phyloP scores from a whole-genome alignment of 2,113 vertebrate genomes.

The Myrmecobius fasciatus region DNA sequence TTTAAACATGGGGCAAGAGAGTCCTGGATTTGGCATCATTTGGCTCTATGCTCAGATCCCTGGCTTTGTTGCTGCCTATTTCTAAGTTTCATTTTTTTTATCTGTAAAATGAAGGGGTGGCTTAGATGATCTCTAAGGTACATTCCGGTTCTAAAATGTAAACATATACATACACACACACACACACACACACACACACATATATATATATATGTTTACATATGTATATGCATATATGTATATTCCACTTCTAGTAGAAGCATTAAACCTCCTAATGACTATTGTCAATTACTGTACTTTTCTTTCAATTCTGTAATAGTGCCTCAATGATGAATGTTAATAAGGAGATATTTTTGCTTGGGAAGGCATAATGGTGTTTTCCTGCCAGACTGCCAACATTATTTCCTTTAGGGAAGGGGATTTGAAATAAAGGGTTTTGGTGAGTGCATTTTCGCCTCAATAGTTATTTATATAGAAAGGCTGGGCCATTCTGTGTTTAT shows the following conservation, averaged over 20 bases:
- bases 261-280: background rate
- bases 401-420: constrained; percentile 65
- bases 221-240: too few species aligned
- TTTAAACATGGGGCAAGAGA: background rate
- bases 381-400: constrained; percentile 56
- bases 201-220: too few species aligned
- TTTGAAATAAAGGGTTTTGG: constrained; percentile 71
- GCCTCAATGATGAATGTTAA: constrained; percentile 68
- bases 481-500: constrained; percentile 69
- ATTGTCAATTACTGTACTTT: constrained; percentile 23
- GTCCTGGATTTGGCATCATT: background rate
- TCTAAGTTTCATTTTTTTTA: background rate
- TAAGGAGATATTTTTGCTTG: constrained; percentile 67
- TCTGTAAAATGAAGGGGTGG: background rate
- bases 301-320: constrained; percentile 36
- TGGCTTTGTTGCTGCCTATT: background rate
- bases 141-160: background rate
- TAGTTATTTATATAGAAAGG: constrained; percentile 72
- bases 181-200: too few species aligned
- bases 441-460: constrained; percentile 64
- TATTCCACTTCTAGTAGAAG: background rate
- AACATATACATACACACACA: too few species aligned
- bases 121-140: background rate
- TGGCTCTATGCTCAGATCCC: background rate
- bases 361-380: constrained; percentile 56